These are phyloP conservation scores for Andrena trimmerana DNA, from an alignment of 2,888 invertebrate species.

Conservation along the genomic window DNA sequence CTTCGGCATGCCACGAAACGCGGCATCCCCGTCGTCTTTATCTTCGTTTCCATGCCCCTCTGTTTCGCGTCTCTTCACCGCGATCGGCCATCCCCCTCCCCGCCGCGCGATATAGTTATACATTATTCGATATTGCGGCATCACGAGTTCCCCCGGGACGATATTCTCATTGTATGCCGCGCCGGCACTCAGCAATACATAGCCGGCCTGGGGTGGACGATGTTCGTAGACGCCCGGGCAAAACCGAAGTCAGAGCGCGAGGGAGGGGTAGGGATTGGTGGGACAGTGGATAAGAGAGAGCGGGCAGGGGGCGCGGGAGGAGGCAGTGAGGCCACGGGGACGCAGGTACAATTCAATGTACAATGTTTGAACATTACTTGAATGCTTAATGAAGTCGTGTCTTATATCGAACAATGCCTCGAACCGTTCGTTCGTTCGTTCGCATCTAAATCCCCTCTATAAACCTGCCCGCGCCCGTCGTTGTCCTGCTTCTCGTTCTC, in stretches of 20 bases:
- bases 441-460: conserved; percentile 79
- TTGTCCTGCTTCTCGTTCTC: conserved; percentile 57
- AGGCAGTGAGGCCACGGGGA: conserved; percentile 65
- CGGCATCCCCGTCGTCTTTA: conserved; percentile 41
- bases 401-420: conserved; percentile 82
- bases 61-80: conserved; percentile 4
- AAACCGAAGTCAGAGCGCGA: conserved; percentile 46
- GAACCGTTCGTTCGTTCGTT: conserved; percentile 74
- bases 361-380: conserved; percentile 82
- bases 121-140: conserved; percentile 81
- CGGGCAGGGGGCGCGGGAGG: conserved; percentile 46
- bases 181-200: conserved; percentile 60
- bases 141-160: conserved; percentile 80
- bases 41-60: conserved; percentile 22
- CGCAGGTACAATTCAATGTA: conserved; percentile 80
- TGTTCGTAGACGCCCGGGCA: conserved; percentile 60
- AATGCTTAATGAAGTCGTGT: conserved; percentile 84
- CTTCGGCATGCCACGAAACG: conserved; percentile 61
- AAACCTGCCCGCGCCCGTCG: conserved; percentile 69
- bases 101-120: conserved; percentile 77
- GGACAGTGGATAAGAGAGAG: conserved; percentile 40
- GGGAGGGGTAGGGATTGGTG: conserved; percentile 10
- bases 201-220: conserved; percentile 50
- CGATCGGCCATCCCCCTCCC: conserved; percentile 1
- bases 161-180: conserved; percentile 80